These are phyloP conservation scores for Calliopum simillimum DNA, from an alignment of 2,888 invertebrate species.

Conservation along the genomic window DNA sequence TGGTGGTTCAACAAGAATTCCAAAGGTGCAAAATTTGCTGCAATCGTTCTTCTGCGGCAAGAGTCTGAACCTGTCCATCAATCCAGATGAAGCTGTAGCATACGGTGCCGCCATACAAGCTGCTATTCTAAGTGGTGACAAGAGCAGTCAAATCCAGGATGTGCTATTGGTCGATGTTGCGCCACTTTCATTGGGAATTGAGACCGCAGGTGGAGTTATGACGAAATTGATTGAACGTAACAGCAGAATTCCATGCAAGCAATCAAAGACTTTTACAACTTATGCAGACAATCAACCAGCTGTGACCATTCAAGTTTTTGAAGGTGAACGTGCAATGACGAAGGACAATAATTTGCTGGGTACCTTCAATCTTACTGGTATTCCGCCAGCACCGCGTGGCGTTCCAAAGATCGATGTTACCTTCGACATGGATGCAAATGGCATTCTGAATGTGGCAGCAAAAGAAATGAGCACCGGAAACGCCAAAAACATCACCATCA, in stretches of 20 bases:
- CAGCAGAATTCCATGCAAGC: constrained; percentile 78
- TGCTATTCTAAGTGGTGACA: constrained; percentile 77
- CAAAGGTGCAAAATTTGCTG: constrained; percentile 80
- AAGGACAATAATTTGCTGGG: constrained; percentile 94
- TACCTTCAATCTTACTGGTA: constrained; percentile 94
- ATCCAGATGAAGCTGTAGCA: constrained; percentile 84
- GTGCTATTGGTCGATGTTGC: constrained; percentile 77
- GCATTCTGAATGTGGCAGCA: constrained; percentile 89
- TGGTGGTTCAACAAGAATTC: constrained; percentile 84
- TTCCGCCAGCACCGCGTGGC: constrained; percentile 90
- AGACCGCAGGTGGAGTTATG: constrained; percentile 86
- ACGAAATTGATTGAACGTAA: constrained; percentile 80
- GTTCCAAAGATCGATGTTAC: constrained; percentile 88
- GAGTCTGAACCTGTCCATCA: constrained; percentile 78
- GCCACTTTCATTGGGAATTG: constrained; percentile 78
- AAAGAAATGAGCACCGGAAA: constrained; percentile 75
- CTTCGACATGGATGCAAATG: constrained; percentile 87
- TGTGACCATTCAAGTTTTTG: constrained; percentile 79
- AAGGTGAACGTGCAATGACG: constrained; percentile 89
- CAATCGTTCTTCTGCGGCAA: constrained; percentile 82
- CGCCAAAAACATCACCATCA: constrained; percentile 81
- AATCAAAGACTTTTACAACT: constrained; percentile 81
- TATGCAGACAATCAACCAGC: constrained; percentile 84
- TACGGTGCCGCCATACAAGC: constrained; percentile 82
- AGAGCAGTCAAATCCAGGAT: constrained; percentile 80